A percentile compares a stretch with the other conserved stretches of the same genome.
Evolutionary conservation across 1,140 invertebrate species (phyloP).

Genomic region (Zaprionus ghesquierei): DNA sequence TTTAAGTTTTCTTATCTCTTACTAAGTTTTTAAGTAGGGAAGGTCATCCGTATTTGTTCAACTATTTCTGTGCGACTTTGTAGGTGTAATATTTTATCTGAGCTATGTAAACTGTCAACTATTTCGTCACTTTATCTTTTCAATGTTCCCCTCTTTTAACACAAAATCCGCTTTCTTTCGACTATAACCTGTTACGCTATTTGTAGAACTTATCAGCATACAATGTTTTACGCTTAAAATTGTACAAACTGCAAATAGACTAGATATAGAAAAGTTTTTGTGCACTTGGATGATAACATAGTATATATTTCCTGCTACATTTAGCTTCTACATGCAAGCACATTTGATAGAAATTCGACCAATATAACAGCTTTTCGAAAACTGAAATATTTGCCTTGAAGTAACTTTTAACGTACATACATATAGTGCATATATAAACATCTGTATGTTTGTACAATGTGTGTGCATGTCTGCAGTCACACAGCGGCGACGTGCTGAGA

Average conservation of each 20-base stretch:
- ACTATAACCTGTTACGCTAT: neutral
- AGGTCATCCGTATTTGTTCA: neutral
- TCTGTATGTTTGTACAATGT: slow-evolving; percentile 2
- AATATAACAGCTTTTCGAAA: slow-evolving; percentile 8
- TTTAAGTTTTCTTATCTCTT: neutral
- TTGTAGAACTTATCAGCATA: neutral
- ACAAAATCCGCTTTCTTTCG: slow-evolving; percentile 1
- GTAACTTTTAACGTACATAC: slow-evolving; percentile 6
- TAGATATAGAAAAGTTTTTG: neutral
- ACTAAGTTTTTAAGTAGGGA: neutral
- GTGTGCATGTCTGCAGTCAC: neutral
- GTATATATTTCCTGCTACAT: neutral
- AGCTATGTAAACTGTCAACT: neutral
- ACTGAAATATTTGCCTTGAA: slow-evolving; percentile 28
- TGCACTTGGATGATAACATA: neutral
- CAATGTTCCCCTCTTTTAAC: neutral
- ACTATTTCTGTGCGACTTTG: neutral
- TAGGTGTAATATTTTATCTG: neutral
- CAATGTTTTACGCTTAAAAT: neutral
- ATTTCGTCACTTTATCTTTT: neutral
- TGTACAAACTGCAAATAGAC: neutral
- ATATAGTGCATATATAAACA: slow-evolving; percentile 8
- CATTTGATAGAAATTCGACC: neutral
- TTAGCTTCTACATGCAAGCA: neutral
- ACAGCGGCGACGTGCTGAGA: slow-evolving; percentile 19